These are phyloP conservation scores for Ariopsis seemanni DNA, from an alignment of 2,113 vertebrate genomes.

Conservation along the genomic window DNA sequence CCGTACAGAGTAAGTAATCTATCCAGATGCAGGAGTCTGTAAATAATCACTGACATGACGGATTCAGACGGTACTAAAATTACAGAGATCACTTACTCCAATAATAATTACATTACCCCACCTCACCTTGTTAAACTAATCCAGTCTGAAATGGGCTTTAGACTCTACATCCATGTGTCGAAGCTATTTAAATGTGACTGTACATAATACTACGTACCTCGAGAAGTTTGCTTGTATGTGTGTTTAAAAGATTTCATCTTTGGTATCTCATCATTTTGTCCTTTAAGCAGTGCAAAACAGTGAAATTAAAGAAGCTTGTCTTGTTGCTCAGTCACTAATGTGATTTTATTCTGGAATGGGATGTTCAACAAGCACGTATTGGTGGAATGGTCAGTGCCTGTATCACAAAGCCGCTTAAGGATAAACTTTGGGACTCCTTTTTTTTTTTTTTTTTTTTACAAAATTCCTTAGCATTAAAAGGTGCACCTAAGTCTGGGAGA, in stretches of 20 bases:
- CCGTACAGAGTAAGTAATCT: not conserved
- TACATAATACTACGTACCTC: not conserved
- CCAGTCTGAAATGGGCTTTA: not conserved
- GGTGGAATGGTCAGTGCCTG: not conserved
- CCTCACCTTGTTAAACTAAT: not conserved
- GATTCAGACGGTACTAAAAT: not conserved
- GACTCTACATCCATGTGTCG: not conserved
- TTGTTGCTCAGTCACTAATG: not conserved
- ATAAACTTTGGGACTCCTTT: too few relatives aligned
- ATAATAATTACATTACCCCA: not conserved
- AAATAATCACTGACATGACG: not conserved
- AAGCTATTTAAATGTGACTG: not conserved
- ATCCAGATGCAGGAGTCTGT: not conserved
- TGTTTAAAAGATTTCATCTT: not conserved
- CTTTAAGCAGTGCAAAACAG: not conserved
- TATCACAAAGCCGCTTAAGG: too few relatives aligned
- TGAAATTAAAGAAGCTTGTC: not conserved
- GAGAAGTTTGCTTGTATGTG: not conserved
- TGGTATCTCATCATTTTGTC: not conserved
- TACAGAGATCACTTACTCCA: not conserved
- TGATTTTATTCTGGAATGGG: not conserved
- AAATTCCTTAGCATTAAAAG: too few relatives aligned
- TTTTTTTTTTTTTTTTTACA: too few relatives aligned
- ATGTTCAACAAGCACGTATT: not conserved
- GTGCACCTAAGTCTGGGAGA: too few relatives aligned